Base-by-base conservation (phyloP, 1,140 invertebrate genomes). In the Anagrus nilaparvatae region DNA sequence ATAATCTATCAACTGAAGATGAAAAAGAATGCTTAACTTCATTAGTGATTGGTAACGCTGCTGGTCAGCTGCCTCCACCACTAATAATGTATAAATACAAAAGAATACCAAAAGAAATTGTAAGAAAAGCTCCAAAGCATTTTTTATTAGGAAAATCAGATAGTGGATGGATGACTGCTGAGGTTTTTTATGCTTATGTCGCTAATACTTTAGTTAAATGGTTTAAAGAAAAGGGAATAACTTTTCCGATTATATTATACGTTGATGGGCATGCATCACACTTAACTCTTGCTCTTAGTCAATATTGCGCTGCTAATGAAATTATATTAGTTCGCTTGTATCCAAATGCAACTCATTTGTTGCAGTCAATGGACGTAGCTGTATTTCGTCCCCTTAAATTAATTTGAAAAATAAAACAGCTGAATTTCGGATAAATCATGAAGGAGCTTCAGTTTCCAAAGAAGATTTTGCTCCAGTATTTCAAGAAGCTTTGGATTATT, bases 141-240 rank as follows among this genome's bases (percentile, higher is more conserved):
- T 61, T 55, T 54, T 46, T 34, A 3, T 48, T 59, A 14, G 59
- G 64, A 14, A 47, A 46, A 39, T 59, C 58, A 16, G 54, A 63
- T 25, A 53, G 28, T 40, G 59, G 61, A 6, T 69, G 67, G 63
- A 68, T 65, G 61, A 66, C 49, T 24, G 43, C 37, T 18, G 52
- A 53, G 47, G 55, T 47, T 8, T 70, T 70, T 46, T 68, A 50
- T 48, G 59, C 66, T 43, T 69, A 59, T 48, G 32, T 57, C 5
- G 37, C 41, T 9, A 49, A 57, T 40, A 40, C 48, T 16, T 51
- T 57, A 32, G 16, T 51, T 38, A 54, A 46, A 19, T 59, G 50
- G 46, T 17, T 58, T n/a, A 39, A 28, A 21, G 25, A 50, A 25
- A 34, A 54, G 23, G 48, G 55, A 8, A 47, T 62, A 10, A 7